phyloP scores from a whole-genome alignment of 2,888 invertebrate species.

The Neocrepidodera transversa region DNA sequence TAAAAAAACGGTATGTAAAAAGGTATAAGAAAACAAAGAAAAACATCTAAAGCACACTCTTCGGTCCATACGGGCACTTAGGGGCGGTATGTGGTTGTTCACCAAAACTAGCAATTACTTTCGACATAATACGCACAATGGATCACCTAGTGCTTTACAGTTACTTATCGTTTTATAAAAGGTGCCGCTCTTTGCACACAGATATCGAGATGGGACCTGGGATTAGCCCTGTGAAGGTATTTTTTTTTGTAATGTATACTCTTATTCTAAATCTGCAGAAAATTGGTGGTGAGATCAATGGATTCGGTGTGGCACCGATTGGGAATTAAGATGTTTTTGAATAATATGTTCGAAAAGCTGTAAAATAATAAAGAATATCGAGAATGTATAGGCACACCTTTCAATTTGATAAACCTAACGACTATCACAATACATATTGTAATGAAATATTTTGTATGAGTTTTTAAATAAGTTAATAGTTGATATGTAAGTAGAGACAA shows the following conservation, averaged over 20 bases:
- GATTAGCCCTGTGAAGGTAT: slow-evolving; percentile 32
- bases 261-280: slow-evolving; percentile 11
- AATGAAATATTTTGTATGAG: no score
- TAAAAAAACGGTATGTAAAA: not conserved
- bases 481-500: no score
- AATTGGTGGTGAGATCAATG: slow-evolving; percentile 10
- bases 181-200: slow-evolving; percentile 39
- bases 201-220: slow-evolving; percentile 36
- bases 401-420: no score
- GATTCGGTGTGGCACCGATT: slow-evolving; percentile 3
- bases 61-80: slow-evolving; percentile 22
- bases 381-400: no score
- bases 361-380: no score
- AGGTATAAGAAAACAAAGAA: slow-evolving; percentile 2
- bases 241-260: slow-evolving; percentile 36
- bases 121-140: slow-evolving; percentile 44
- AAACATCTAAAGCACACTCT: not conserved
- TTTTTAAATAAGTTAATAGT: no score
- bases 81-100: slow-evolving; percentile 43
- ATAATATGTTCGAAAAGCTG: no score
- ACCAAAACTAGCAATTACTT: slow-evolving; percentile 45
- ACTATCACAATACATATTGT: no score
- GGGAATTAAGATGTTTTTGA: slow-evolving; percentile 5
- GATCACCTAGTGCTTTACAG: slow-evolving; percentile 43
- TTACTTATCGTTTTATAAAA: slow-evolving; percentile 36